Percentiles rank a stretch among this genome's conserved stretches.
These are phyloP conservation scores for Eledona agricola DNA, from an alignment of 2,888 invertebrate species.

Conservation along the genomic window DNA sequence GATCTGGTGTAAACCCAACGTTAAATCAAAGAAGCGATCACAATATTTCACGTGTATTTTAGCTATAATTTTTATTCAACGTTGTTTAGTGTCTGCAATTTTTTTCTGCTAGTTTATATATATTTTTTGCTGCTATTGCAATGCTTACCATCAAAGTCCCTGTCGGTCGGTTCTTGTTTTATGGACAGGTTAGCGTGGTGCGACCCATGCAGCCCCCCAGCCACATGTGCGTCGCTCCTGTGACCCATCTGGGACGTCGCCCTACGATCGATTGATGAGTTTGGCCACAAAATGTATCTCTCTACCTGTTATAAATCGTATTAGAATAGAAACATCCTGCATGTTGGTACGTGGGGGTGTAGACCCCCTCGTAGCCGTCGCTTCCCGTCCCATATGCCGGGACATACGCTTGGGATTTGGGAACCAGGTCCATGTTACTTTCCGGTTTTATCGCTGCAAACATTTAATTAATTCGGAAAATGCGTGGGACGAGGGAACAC, in stretches of 20 bases:
- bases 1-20: slow-evolving; percentile 4
- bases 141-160: slow-evolving; percentile 54
- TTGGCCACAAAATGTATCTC: not conserved
- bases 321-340: slow-evolving; percentile 57
- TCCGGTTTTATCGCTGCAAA: slow-evolving; percentile 56
- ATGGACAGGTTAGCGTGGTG: slow-evolving; percentile 46
- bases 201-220: slow-evolving; percentile 12
- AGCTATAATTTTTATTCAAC: no score
- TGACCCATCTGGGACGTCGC: slow-evolving; percentile 28
- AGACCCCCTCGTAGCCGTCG: slow-evolving; percentile 57
- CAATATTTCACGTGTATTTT: no score
- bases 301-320: slow-evolving; percentile 53
- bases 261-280: slow-evolving; percentile 21
- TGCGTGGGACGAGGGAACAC: slow-evolving; percentile 49
- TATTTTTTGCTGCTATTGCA: no score
- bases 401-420: slow-evolving; percentile 51
- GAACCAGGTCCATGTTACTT: slow-evolving; percentile 51
- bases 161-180: slow-evolving; percentile 58
- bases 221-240: slow-evolving; percentile 18
- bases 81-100: no score
- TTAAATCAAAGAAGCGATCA: no score
- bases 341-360: slow-evolving; percentile 53
- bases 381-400: slow-evolving; percentile 42
- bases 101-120: not conserved
- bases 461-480: no score